Evolutionary conservation across 1,140 invertebrate genomes (phyloP), one percentile per base, ranked within the genome.

Genomic region (Monomorium pharaonis): DNA sequence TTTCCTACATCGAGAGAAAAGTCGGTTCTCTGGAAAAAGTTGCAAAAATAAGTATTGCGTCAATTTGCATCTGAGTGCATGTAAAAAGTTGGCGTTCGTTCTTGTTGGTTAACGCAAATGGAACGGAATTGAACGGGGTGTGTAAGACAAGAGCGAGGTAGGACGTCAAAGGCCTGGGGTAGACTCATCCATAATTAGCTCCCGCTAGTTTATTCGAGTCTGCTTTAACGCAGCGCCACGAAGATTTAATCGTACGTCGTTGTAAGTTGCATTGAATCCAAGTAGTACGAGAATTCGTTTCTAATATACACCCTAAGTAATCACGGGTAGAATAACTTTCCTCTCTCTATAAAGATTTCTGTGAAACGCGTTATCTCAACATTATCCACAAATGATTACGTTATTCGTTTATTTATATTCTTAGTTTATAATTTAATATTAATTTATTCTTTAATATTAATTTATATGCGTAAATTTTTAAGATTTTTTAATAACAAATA

Each of bases 31-130:
- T 27, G 37, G 12, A n/a, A 21, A 44, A 72, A 83, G n/a, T 47
- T 74, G 67, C 51, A 83, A 83, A 83, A 74, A 83, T 83, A 83
- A 83, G 18, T 81, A 72, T 83, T 51, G 67, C 67, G 78, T 81
- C 49, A 81, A 72, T 81, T 72, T 37, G 65, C 49, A 37, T 83
- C 51, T 24, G 60, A 58, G 51, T 83, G 21, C 24, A 80, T 51
- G 62, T 37, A 42, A 74, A 74, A 83, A 83, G 67, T 83, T 83
- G 54, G 24, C 42, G 51, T 72, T 74, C 33, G 65, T 72, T 67
- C 27, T n/a, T 56, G 6, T 69, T 70, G 49, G 62, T 51, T 58
- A 72, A 74, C 51, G 78, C 67, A 83, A 83, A 83, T 83, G 78
- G 67, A 72, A 83, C 67, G 67, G 51, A 83, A 83, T 83, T 27